Evolutionary conservation across 2,113 vertebrate genomes (phyloP), one percentile per base, ranked within the genome.

Genomic region (Australoheros scitulus): DNA sequence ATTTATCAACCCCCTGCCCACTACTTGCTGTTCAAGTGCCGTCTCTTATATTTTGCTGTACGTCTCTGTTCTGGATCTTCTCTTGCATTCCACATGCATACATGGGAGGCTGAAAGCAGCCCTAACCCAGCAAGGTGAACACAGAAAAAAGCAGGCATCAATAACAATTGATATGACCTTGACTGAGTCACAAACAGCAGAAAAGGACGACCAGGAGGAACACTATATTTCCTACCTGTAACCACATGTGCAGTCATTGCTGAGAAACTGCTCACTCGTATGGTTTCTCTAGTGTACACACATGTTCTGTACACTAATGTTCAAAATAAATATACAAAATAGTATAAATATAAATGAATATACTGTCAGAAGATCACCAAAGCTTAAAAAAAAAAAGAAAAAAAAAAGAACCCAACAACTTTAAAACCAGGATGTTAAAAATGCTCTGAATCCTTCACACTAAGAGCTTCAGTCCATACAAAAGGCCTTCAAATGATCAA

Each of bases 91-190:
- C 61, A 64, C 34, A 41, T 64, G 61, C 61, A 41, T 64, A 64
- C 20, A 22, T 64, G 0, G 2, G 2, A 64, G 0, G 3, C 34
- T 20, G 34, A n/a, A 63, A 20, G 61, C 20, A 41, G 1, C 34
- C 20, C 22, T 34, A 41, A 41, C 20, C 10, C 20, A 64, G 38
- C 34, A 38, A 38, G 61, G 5, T 14, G 34, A 38, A 17, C 20
- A 64, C 2, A 64, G 11, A 11, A 22, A 34, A 64, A 11, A 22
- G 20, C 34, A 2, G 6, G 20, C 61, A 64, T 38, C 61, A 64
- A 20, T 36, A 38, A n/a, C 61, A 64, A 64, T 7, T 22, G 34
- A 64, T 13, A 38, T 38, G 10, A n/a, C 34, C n/a, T 20, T 36
- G n/a, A 63, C 18, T 63, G 18, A 22, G 32, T 38, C 61, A 43